Conservation (phyloP, 2,888 invertebrate genomes). For the Notodonta ziczac region DNA sequence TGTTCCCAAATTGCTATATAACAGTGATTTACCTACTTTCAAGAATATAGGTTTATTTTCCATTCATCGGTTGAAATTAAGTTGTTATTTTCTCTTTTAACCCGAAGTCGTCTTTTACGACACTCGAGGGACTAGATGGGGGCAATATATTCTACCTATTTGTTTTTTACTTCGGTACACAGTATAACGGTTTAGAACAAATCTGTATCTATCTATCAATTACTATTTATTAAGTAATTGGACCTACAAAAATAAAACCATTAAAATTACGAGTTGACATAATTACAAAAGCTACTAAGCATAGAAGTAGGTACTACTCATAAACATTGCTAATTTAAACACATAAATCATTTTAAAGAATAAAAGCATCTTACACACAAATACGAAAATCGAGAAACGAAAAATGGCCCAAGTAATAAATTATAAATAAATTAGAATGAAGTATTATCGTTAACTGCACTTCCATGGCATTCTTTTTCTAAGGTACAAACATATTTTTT, state of each 20-base stretch:
- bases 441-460: conserved; percentile 16
- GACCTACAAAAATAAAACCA: too few species aligned
- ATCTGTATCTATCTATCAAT: not conserved
- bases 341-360: conserved; percentile 8
- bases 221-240: not conserved
- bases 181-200: not conserved
- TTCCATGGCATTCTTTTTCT: too few species aligned
- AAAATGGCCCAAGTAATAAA: conserved; percentile 23
- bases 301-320: not conserved
- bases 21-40: too few species aligned
- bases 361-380: conserved; percentile 2
- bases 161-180: not conserved
- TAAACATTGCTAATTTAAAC: not conserved
- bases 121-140: not conserved
- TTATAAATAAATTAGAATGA: conserved; percentile 40
- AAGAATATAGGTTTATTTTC: not conserved
- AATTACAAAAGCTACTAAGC: too few species aligned
- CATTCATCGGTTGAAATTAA: not conserved
- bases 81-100: conserved; percentile 3
- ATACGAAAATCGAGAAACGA: conserved; percentile 14
- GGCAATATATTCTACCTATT: not conserved
- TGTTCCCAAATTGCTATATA: too few species aligned
- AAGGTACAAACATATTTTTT: conserved; percentile 45
- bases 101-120: conserved; percentile 3
- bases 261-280: too few species aligned